These are phyloP conservation scores for Pungitius pungitius DNA, from an alignment of 2,113 vertebrate species.

Conservation along the genomic window DNA sequence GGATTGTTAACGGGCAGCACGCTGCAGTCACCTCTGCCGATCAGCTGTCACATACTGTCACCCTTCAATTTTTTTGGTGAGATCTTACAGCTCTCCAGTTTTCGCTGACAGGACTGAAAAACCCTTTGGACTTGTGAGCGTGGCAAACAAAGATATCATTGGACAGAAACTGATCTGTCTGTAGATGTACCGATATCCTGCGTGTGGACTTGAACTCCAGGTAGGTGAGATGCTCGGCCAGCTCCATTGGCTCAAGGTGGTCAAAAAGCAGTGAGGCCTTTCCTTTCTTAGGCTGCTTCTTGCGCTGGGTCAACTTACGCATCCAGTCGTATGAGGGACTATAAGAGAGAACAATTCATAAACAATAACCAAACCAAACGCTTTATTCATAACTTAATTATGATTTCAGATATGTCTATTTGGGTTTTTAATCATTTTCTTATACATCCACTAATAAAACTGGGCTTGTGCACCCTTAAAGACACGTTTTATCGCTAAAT, in stretches of 20 bases:
- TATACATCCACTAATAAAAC: not conserved
- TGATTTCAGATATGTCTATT: not conserved
- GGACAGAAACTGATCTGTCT: not conserved
- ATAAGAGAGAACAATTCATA: constrained; percentile 39
- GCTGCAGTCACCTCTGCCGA: not conserved
- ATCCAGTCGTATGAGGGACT: constrained; percentile 99
- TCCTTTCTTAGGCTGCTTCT: constrained; percentile 93
- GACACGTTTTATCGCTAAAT: not conserved
- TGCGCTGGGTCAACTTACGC: constrained; percentile 95
- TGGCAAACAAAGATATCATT: not conserved
- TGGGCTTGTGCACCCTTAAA: not conserved
- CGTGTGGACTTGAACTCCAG: constrained; percentile 97
- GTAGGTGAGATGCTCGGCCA: constrained; percentile 98
- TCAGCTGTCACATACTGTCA: not conserved
- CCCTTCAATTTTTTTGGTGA: not conserved
- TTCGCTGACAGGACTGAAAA: not conserved
- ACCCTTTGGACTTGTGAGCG: not conserved
- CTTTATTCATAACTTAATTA: not conserved
- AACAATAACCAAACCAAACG: not conserved
- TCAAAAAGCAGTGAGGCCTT: constrained; percentile 97
- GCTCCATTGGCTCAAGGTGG: constrained; percentile 95
- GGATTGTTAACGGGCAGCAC: not conserved
- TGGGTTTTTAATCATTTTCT: not conserved
- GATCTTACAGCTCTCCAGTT: not conserved
- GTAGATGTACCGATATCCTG: constrained; percentile 90